Base-by-base conservation (phyloP, 2,888 invertebrate species). In the Yponomeuta cagnagella region DNA sequence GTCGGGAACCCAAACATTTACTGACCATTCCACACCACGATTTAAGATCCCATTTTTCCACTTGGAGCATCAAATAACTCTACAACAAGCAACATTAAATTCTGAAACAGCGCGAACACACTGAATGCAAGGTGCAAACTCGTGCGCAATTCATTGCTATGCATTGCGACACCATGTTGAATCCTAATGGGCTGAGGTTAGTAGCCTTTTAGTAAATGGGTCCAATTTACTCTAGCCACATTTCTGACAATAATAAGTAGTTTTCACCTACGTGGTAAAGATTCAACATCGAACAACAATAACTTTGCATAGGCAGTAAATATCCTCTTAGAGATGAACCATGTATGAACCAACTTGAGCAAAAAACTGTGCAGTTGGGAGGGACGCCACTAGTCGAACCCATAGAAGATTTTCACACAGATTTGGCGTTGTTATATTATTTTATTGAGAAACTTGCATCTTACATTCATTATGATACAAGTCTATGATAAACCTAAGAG, bases 151-250 rank as follows among this genome's bases (percentile, higher is more conserved):
- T 58, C 52, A 74, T 75, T 73, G 74, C 76, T 76, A 78, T 77
- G 78, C 77, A 79, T 78, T 74, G 74, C 72, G 73, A 74, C 75
- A 73, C 72, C 73, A 71, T 77, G 75, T 74, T 77, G 78, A 77
- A 78, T 77, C 74, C 74, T 76, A 77, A 79, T 78, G 71, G 72
- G 71, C 48, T 58, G 52, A 15, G 52, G 52, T 58, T 58, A 58
- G 52, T 58, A 58, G 52, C 52, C 52, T 15, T 58, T 58, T 15
- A 15, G 52, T 15, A 15, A 58, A 58, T 5, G 15, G 15, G 12
- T 58, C 52, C 52, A 58, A 58, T 58, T 58, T 52, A 9, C 10
- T 52, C 10, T 58, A 15, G 52, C 15, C 10, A 58, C 15, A 58
- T 58, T 58, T 58, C 3, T 58, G 52, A 3, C 52, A 15, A 58